These are phyloP conservation scores for Cerastoderma edule DNA, from an alignment of 2,888 invertebrate genomes.

Conservation along the genomic window DNA sequence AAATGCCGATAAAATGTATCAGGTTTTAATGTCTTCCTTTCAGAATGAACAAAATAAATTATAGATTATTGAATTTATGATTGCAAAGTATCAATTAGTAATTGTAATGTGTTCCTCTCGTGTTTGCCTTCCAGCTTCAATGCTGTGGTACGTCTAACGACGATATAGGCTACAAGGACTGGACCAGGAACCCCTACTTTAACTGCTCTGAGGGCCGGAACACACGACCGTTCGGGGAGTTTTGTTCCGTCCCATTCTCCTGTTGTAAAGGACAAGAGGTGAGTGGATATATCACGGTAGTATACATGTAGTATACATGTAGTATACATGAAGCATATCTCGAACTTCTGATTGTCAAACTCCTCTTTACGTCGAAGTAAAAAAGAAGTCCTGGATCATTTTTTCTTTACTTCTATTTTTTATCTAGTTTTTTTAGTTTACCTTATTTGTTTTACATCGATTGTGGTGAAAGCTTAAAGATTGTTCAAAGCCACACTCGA, in stretches of 20 bases:
- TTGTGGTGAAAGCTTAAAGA: no score
- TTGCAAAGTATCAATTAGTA: neutral
- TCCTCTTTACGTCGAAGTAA: no score
- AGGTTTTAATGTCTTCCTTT: no score
- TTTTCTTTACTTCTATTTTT: neutral
- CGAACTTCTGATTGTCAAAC: no score
- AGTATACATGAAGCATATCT: neutral
- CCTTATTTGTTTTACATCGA: no score
- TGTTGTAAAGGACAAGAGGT: constrained; percentile 51
- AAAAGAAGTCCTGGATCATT: neutral
- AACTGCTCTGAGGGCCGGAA: constrained; percentile 47
- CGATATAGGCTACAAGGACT: constrained; percentile 59
- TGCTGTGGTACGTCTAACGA: constrained; percentile 62
- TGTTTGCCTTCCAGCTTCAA: constrained; percentile 45
- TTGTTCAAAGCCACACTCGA: no score
- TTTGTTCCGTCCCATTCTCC: constrained; percentile 58
- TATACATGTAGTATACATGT: neutral
- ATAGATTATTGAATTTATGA: neutral
- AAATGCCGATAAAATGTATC: no score
- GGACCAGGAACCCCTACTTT: constrained; percentile 57
- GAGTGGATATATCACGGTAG: constrained; percentile 17
- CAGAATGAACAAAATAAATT: no score
- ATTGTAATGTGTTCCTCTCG: neutral
- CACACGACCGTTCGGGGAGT: constrained; percentile 27
- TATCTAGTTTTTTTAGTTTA: neutral